A percentile compares a stretch with the other conserved stretches of the same genome.
phyloP scores from a whole-genome alignment of 2,113 vertebrate genomes.

The Murina feae region DNA sequence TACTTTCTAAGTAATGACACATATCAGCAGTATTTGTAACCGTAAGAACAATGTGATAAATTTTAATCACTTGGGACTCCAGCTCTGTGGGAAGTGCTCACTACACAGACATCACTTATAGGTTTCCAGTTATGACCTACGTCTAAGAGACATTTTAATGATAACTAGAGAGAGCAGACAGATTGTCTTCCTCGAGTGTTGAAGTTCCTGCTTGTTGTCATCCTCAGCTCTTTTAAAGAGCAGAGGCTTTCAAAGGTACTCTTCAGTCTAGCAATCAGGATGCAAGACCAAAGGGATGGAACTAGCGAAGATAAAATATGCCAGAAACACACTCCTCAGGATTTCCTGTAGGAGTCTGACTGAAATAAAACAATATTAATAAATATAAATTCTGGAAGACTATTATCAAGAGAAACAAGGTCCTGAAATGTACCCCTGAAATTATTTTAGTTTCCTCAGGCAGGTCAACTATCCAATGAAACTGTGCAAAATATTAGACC shows the following conservation, averaged over 20 bases:
- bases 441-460: slow-evolving; percentile 80
- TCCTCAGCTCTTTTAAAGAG: slow-evolving; percentile 82
- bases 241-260: slow-evolving; percentile 84
- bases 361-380: slow-evolving; percentile 85
- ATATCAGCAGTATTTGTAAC: slow-evolving; percentile 85
- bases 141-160: slow-evolving; percentile 88
- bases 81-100: slow-evolving; percentile 85
- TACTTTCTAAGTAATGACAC: slow-evolving; percentile 84
- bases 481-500: slow-evolving; percentile 77
- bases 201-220: slow-evolving; percentile 89
- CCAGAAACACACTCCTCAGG: slow-evolving; percentile 82
- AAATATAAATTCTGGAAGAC: slow-evolving; percentile 85
- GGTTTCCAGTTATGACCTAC: slow-evolving; percentile 89
- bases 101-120: slow-evolving; percentile 87
- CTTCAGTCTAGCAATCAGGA: slow-evolving; percentile 80
- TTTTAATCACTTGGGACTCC: slow-evolving; percentile 83
- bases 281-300: slow-evolving; percentile 79
- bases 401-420: slow-evolving; percentile 78
- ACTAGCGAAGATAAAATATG: slow-evolving; percentile 84
- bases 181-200: slow-evolving; percentile 88
- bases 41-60: slow-evolving; percentile 86
- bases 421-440: slow-evolving; percentile 77
- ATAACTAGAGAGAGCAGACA: slow-evolving; percentile 88
- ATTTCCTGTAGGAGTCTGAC: slow-evolving; percentile 86
- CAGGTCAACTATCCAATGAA: slow-evolving; percentile 79